Base-by-base conservation (phyloP, 2,113 vertebrate genomes). In the Elanus axillaris region DNA sequence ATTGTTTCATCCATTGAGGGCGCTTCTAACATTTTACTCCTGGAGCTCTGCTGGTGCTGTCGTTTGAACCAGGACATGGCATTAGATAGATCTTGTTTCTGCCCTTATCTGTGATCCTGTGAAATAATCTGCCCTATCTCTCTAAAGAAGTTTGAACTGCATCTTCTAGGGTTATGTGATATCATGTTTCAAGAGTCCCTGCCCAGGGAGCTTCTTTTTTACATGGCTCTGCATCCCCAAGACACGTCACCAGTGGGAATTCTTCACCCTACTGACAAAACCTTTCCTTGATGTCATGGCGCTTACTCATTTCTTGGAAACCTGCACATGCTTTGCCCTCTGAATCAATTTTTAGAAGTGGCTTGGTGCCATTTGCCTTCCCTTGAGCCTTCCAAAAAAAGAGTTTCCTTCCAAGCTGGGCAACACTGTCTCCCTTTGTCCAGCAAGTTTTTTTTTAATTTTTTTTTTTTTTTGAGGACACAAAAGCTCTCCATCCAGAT, bases 301-400 rank as follows among this genome's bases (percentile, higher is more conserved):
- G 62, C 92, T 97, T 96, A 92, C 66, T 94, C 92, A 97, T 53
- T 93, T 43, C 90, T 94, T 94, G 92, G 90, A 96, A 97, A 95
- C 87, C 81, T 94, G 69, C 48, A 64, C 27, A 43, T 72, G 82
- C 71, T 93, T 91, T 93, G 73, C 86, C 83, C 64, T 97, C 74
- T 3, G 11, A 83, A 97, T 93, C 74, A 94, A 76, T 95, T 92
- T 97, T 97, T 96, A 96, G 96, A 93, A 91, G 48, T 34, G 87
- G 90, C 85, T 90, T 87, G 34, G 20, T 96, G 93, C 94, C 90
- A 94, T 82, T 81, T 95, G 62, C 71, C 62, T 56, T 96, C 74
- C 25, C 62, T 68, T 73, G 77, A 90, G 77, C 62, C 58, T 93
- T 95, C 90, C 60, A 95, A 93, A 96, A 91, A 79, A 93, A 95